phyloP scores from a whole-genome alignment of 1,140 invertebrate species.

The Ptiloglossa arizonensis region DNA sequence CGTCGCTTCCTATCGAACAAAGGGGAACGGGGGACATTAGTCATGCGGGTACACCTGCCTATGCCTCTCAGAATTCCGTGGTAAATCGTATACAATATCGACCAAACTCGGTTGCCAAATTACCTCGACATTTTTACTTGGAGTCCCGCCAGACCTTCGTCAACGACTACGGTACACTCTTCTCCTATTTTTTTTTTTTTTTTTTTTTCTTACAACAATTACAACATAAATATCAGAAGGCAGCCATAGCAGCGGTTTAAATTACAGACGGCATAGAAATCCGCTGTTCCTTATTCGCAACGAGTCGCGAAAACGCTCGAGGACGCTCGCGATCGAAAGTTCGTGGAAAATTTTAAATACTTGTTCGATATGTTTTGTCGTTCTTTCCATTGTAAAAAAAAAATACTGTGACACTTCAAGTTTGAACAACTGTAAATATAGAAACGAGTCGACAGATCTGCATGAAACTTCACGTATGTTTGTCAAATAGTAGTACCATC shows the following conservation, averaged over 20 bases:
- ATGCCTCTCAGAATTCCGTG: conserved; percentile 34
- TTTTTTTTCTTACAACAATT: neutral
- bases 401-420: too few species aligned
- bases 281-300: neutral
- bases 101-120: conserved; percentile 29
- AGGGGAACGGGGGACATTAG: conserved; percentile 55
- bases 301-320: neutral
- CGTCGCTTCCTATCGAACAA: conserved; percentile 55
- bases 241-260: neutral
- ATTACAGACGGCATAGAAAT: neutral
- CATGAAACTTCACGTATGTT: too few species aligned
- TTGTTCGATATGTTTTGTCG: too few species aligned
- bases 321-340: neutral
- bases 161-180: conserved; percentile 3
- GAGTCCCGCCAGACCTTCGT: neutral
- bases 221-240: neutral
- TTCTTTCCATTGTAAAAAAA: too few species aligned
- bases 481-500: too few species aligned
- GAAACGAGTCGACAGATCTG: too few species aligned
- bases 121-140: neutral
- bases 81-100: conserved; percentile 48
- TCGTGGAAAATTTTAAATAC: too few species aligned
- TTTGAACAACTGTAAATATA: too few species aligned
- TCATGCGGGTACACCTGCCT: conserved; percentile 49
- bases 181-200: neutral